Evolutionary conservation across 2,888 invertebrate genomes (phyloP).

Genomic region (Leptopilina myrica): DNA sequence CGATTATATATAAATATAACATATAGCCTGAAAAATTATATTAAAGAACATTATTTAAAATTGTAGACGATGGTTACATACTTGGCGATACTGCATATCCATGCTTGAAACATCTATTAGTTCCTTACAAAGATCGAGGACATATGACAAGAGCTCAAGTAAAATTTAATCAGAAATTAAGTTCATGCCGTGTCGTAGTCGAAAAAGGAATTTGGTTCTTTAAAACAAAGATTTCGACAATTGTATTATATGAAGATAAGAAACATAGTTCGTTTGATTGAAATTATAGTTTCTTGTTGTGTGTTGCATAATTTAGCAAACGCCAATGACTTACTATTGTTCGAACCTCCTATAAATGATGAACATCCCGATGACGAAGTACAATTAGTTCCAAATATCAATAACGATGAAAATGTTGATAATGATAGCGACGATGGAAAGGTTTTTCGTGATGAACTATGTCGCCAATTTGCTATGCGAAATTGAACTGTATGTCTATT

Average conservation of each 20-base stretch:
- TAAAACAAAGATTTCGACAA: background rate
- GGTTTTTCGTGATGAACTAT: background rate
- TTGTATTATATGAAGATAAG: background rate
- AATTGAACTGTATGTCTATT: background rate
- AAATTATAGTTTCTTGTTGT: background rate
- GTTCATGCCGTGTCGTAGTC: constrained; percentile 45
- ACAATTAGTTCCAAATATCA: background rate
- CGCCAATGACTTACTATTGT: background rate
- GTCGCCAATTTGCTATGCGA: background rate
- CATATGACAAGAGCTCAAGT: constrained; percentile 45
- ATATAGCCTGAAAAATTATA: too few species aligned
- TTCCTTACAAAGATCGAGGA: constrained; percentile 51
- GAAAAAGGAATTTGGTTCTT: constrained; percentile 30
- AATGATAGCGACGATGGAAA: background rate
- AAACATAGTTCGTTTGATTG: background rate
- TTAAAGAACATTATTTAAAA: background rate
- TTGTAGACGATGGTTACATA: constrained; percentile 43
- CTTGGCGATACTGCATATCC: constrained; percentile 51
- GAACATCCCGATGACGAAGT: background rate
- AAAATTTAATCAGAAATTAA: constrained; percentile 48
- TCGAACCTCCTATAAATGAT: background rate
- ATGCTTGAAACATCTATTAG: constrained; percentile 47
- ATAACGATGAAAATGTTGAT: background rate
- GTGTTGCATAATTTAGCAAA: background rate
- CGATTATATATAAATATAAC: too few species aligned